These are phyloP conservation scores for Heterotis niloticus DNA, from an alignment of 2,113 vertebrate species.

Conservation along the genomic window DNA sequence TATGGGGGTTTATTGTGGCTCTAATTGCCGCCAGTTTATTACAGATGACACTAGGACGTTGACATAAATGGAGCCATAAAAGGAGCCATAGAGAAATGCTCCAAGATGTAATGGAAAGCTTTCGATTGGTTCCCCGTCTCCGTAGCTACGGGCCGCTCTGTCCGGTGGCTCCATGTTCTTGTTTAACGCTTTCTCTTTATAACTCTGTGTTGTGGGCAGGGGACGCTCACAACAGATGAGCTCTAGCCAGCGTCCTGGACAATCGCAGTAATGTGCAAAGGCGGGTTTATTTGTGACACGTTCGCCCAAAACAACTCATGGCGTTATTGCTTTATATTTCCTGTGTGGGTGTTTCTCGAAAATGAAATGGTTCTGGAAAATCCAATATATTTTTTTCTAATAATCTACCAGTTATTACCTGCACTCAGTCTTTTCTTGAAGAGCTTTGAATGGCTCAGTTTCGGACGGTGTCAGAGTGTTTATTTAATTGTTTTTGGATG, in stretches of 20 bases:
- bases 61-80: conserved; percentile 90
- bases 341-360: conserved; percentile 28
- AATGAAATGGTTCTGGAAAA: conserved; percentile 26
- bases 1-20: conserved; percentile 86
- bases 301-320: conserved; percentile 25
- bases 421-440: conserved; percentile 6
- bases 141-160: conserved; percentile 79
- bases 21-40: conserved; percentile 91
- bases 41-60: conserved; percentile 88
- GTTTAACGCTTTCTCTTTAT: conserved; percentile 60
- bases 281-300: conserved; percentile 23
- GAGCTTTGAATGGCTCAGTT: neutral
- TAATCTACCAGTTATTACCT: conserved; percentile 26
- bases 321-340: conserved; percentile 31
- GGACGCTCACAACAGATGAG: conserved; percentile 11
- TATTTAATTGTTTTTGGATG: conserved; percentile 12
- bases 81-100: conserved; percentile 75
- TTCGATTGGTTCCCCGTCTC: conserved; percentile 77
- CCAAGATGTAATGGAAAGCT: conserved; percentile 81
- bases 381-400: conserved; percentile 31
- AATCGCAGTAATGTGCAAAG: conserved; percentile 13
- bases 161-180: conserved; percentile 78
- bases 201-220: conserved; percentile 11
- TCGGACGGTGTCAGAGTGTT: conserved; percentile 5
- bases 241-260: conserved; percentile 2